Conservation (phyloP, 2,888 invertebrate genomes). For the Acronicta psi region DNA sequence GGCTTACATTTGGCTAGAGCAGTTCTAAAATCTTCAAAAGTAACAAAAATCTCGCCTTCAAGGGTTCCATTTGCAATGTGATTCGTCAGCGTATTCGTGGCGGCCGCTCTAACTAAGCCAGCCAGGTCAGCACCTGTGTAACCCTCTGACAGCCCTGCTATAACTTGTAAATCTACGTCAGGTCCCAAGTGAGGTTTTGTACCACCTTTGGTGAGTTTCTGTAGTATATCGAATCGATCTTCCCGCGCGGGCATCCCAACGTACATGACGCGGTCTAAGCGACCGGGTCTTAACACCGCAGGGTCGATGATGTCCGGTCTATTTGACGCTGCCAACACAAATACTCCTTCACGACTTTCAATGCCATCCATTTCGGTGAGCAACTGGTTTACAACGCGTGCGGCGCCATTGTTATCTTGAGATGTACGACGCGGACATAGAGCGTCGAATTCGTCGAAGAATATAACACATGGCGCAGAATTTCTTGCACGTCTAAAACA, state of each 20-base stretch:
- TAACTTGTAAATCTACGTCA: constrained; percentile 92
- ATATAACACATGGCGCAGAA: constrained; percentile 99
- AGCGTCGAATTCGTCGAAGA: constrained; percentile 99
- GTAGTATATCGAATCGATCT: constrained; percentile 96
- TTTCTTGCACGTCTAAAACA: constrained; percentile 98
- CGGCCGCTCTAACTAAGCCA: constrained; percentile 96
- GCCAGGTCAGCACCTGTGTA: constrained; percentile 98
- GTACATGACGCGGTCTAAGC: constrained; percentile 96
- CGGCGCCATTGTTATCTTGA: constrained; percentile 91
- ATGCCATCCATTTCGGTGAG: constrained; percentile 99
- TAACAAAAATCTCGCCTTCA: constrained; percentile 90
- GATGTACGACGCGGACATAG: constrained; percentile 96
- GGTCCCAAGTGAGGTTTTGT: constrained; percentile 92
- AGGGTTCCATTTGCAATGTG: constrained; percentile 89
- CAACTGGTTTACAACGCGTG: constrained; percentile 98
- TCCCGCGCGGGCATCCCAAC: constrained; percentile 95
- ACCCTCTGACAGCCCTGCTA: constrained; percentile 92
- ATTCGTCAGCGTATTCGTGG: constrained; percentile 93
- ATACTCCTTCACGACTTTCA: constrained; percentile 96
- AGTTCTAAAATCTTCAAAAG: constrained; percentile 92
- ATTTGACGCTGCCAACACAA: constrained; percentile 98
- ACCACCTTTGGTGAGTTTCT: constrained; percentile 96
- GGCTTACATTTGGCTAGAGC: constrained; percentile 95
- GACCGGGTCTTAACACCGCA: constrained; percentile 96
- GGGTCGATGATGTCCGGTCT: constrained; percentile 99